Conservation (phyloP, 2,113 vertebrate genomes). For the Festucalex cinctus region DNA sequence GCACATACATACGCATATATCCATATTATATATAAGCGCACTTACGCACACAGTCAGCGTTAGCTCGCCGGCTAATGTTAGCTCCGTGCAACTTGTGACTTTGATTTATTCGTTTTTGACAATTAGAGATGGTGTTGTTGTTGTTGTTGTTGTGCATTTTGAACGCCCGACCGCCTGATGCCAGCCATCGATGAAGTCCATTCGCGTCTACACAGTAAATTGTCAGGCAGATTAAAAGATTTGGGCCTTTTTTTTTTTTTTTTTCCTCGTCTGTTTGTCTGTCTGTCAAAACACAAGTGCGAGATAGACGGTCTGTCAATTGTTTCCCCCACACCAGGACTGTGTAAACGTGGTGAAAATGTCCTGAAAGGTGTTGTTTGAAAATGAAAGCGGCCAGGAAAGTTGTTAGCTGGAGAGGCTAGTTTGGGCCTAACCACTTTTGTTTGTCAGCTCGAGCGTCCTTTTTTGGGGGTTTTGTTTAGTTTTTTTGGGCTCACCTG, state of each 20-base stretch:
- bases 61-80: background rate
- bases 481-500: conserved; percentile 27
- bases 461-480: no score
- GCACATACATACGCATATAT: background rate
- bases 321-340: background rate
- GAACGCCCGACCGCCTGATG: background rate
- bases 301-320: background rate
- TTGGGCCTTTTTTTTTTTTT: background rate
- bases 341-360: background rate
- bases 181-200: background rate
- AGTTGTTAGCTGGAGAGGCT: conserved; percentile 40
- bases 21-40: background rate
- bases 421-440: conserved; percentile 48
- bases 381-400: conserved; percentile 14
- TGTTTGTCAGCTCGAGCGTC: conserved; percentile 63
- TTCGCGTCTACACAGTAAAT: background rate
- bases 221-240: background rate
- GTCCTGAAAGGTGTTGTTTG: background rate
- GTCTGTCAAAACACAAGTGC: background rate
- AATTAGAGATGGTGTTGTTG: background rate
- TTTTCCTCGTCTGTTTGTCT: background rate
- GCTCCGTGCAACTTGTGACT: background rate
- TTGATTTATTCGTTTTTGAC: background rate
- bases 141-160: no score
- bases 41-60: background rate